A percentile compares a stretch with the other conserved stretches of the same genome.
These are phyloP conservation scores for Rhingia campestris DNA, from an alignment of 2,888 invertebrate species.

Conservation along the genomic window DNA sequence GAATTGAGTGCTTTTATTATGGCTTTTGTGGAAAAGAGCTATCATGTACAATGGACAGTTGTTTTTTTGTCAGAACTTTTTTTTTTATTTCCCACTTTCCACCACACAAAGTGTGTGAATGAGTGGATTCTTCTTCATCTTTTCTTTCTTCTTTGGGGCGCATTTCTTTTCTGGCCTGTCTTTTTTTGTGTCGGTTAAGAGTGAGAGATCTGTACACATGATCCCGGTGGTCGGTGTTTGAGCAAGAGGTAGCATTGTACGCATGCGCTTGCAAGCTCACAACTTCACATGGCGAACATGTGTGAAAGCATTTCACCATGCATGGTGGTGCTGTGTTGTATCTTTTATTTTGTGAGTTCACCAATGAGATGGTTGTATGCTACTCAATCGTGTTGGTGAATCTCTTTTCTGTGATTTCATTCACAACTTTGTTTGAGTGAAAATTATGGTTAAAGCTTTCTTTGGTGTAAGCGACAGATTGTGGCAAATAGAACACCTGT, in stretches of 20 bases:
- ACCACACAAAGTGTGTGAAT: constrained; percentile 47
- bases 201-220: constrained; percentile 57
- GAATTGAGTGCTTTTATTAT: constrained; percentile 72
- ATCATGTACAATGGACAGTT: constrained; percentile 22
- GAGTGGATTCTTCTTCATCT: constrained; percentile 55
- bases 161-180: constrained; percentile 21
- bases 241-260: constrained; percentile 25
- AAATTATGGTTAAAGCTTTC: constrained; percentile 45
- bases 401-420: constrained; percentile 45
- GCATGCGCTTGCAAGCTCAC: constrained; percentile 21
- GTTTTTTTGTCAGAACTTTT: neutral
- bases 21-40: constrained; percentile 47
- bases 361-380: constrained; percentile 26
- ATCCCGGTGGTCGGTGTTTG: constrained; percentile 36
- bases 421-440: constrained; percentile 63
- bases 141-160: constrained; percentile 22
- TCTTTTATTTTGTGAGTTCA: constrained; percentile 48
- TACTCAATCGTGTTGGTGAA: constrained; percentile 58
- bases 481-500: constrained; percentile 61
- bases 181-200: neutral
- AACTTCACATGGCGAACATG: constrained; percentile 31
- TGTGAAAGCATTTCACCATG: constrained; percentile 72
- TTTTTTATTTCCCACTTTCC: constrained; percentile 59
- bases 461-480: constrained; percentile 22
- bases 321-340: constrained; percentile 8